Evolutionary conservation across 1,140 invertebrate species (phyloP).

Genomic region (Oscheius sp.): DNA sequence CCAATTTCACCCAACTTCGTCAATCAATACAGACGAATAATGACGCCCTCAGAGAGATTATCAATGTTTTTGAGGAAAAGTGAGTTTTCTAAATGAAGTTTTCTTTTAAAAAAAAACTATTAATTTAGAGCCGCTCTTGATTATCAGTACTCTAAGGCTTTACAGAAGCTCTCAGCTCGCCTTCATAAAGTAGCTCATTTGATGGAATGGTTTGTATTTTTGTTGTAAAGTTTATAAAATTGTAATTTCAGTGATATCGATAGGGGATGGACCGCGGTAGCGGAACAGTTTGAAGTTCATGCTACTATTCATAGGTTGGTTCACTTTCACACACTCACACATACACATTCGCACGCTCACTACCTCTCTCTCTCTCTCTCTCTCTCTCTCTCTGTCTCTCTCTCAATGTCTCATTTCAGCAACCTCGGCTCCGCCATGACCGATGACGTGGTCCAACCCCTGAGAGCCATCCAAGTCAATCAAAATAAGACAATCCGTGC

Average conservation of each 20-base stretch:
- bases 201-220: constrained; percentile 29
- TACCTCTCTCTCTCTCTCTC: too few relatives aligned
- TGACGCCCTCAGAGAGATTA: constrained; percentile 36
- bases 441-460: constrained; percentile 45
- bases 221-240: neutral
- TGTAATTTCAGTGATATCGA: constrained; percentile 38
- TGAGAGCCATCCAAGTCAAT: constrained; percentile 35
- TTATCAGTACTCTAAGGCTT: constrained; percentile 39
- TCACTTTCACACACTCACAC: too few relatives aligned
- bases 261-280: constrained; percentile 39
- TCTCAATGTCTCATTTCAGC: constrained; percentile 23
- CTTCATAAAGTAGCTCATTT: constrained; percentile 39
- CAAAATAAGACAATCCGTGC: constrained; percentile 42
- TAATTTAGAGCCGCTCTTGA: constrained; percentile 33
- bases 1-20: constrained; percentile 34
- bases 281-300: constrained; percentile 43
- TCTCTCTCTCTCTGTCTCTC: neutral
- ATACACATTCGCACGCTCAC: too few relatives aligned
- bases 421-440: constrained; percentile 40
- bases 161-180: constrained; percentile 40
- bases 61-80: constrained; percentile 39
- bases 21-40: constrained; percentile 37
- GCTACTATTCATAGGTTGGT: constrained; percentile 44
- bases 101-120: constrained; percentile 9
- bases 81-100: too few relatives aligned